phyloP scores from a whole-genome alignment of 2,888 invertebrate genomes.

The Acutogordius australiensis region DNA sequence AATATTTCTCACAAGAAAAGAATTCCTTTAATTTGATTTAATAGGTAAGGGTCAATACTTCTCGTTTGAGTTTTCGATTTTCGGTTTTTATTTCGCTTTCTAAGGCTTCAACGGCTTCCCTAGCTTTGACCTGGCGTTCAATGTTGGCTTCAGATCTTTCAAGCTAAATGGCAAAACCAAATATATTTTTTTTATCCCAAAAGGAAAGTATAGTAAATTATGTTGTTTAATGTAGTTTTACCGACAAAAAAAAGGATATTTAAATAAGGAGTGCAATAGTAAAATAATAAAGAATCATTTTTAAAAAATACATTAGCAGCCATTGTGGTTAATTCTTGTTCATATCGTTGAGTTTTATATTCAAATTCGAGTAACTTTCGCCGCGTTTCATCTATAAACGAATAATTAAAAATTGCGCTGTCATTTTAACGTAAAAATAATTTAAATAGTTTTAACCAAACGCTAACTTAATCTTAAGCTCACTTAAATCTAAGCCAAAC shows the following conservation, averaged over 20 bases:
- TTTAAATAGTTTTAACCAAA: too few relatives aligned
- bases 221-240: not conserved
- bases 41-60: too few relatives aligned
- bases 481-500: too few relatives aligned
- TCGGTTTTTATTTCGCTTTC: constrained; percentile 5
- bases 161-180: not conserved
- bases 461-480: too few relatives aligned
- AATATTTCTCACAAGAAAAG: too few relatives aligned
- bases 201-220: not conserved
- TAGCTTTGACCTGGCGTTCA: not conserved
- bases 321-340: constrained; percentile 2
- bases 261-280: not conserved
- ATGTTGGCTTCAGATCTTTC: not conserved
- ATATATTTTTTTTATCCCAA: not conserved
- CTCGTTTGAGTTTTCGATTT: constrained; percentile 1
- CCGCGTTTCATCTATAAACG: not conserved
- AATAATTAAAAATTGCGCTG: not conserved
- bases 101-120: not conserved
- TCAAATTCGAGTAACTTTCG: constrained; percentile 2
- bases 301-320: not conserved
- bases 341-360: not conserved
- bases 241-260: not conserved
- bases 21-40: too few relatives aligned
- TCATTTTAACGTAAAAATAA: too few relatives aligned
- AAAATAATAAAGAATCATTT: not conserved